Conservation (phyloP, 2,888 invertebrate species). For the Proisotoma minuta region DNA sequence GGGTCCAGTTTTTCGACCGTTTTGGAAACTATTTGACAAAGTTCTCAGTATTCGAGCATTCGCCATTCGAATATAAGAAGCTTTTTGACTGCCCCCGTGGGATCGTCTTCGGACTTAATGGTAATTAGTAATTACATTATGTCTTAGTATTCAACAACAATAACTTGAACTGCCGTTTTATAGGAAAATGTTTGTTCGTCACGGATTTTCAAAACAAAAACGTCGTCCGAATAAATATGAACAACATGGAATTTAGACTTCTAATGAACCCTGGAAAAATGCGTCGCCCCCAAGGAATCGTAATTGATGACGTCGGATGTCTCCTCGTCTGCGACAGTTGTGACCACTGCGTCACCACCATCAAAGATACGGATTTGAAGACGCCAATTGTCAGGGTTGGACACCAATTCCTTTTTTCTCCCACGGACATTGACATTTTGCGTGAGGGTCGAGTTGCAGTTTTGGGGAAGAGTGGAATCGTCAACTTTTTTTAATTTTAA, state of each 20-base stretch:
- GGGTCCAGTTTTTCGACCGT: slow-evolving; percentile 37
- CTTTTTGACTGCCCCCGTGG: slow-evolving; percentile 33
- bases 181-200: slow-evolving; percentile 17
- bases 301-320: slow-evolving; percentile 15
- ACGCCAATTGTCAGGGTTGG: too few relatives aligned
- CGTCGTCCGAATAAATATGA: neutral
- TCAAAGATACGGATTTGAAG: too few relatives aligned
- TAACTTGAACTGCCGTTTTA: neutral
- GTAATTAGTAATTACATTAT: slow-evolving; percentile 7
- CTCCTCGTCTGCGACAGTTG: slow-evolving; percentile 22
- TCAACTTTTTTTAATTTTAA: too few relatives aligned
- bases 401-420: too few relatives aligned
- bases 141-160: neutral
- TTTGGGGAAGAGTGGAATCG: too few relatives aligned
- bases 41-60: slow-evolving; percentile 26
- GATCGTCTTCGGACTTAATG: slow-evolving; percentile 19
- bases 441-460: too few relatives aligned
- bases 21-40: slow-evolving; percentile 21
- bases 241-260: neutral
- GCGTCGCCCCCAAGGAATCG: slow-evolving; percentile 25
- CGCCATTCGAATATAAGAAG: slow-evolving; percentile 22
- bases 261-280: slow-evolving; percentile 10
- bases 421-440: too few relatives aligned
- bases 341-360: slow-evolving; percentile 16
- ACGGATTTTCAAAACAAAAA: slow-evolving; percentile 24